Evolutionary conservation across 1,140 invertebrate genomes (phyloP).

Genomic region (Musca vetustissima): DNA sequence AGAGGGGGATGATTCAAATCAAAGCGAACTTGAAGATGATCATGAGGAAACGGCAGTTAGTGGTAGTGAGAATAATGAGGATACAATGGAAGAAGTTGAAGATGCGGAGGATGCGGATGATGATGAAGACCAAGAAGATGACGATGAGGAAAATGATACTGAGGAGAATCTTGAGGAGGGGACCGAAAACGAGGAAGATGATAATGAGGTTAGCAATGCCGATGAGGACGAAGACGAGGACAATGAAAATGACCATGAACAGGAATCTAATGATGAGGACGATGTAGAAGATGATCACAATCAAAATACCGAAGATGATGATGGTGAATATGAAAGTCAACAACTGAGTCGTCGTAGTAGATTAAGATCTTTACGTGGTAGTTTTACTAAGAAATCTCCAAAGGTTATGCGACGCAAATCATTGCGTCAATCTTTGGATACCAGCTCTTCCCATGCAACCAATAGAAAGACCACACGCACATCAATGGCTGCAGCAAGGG

Average conservation of each 20-base stretch:
- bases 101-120: background rate
- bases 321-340: background rate
- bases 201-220: background rate
- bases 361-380: conserved; percentile 13
- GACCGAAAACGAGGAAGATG: no score
- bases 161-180: no score
- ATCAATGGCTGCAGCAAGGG: conserved; percentile 38
- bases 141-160: background rate
- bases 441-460: conserved; percentile 25
- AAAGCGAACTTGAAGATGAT: no score
- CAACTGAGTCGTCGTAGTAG: background rate
- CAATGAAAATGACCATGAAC: no score
- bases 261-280: background rate
- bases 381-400: conserved; percentile 20
- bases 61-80: background rate
- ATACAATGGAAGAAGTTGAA: background rate
- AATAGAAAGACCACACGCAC: conserved; percentile 53
- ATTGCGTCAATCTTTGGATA: background rate
- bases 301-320: background rate
- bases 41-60: background rate
- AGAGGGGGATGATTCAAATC: no score
- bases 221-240: background rate
- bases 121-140: background rate
- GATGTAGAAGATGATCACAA: background rate
- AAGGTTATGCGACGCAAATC: background rate